These are phyloP conservation scores for Leptopilina drosophilae DNA, from an alignment of 2,888 invertebrate genomes.

Conservation along the genomic window DNA sequence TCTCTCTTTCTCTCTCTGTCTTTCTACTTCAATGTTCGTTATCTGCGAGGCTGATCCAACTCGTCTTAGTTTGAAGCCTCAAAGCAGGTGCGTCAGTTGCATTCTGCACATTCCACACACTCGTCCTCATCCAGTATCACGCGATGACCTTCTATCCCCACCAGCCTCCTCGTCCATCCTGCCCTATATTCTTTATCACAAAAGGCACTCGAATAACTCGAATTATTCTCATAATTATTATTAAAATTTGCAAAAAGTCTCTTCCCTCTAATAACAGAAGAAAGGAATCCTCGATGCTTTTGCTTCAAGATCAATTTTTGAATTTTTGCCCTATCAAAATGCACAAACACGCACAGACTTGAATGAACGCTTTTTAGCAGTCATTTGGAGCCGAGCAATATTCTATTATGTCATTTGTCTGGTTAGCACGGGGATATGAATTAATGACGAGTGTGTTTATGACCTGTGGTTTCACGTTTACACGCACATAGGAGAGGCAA, in stretches of 20 bases:
- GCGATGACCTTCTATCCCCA: slow-evolving; percentile 52
- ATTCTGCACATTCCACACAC: slow-evolving; percentile 57
- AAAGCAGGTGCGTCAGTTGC: slow-evolving; percentile 60
- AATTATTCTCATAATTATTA: not conserved
- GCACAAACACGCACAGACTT: not conserved
- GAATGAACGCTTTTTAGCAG: not conserved
- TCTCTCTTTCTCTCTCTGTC: not conserved
- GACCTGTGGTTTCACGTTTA: slow-evolving; percentile 21
- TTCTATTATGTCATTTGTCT: slow-evolving; percentile 12
- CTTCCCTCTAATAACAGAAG: too few relatives aligned
- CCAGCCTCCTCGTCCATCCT: not conserved
- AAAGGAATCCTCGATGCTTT: too few relatives aligned
- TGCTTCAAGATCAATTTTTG: too few relatives aligned
- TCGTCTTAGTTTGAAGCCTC: slow-evolving; percentile 49
- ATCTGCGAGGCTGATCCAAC: slow-evolving; percentile 26
- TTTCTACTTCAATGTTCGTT: slow-evolving; percentile 10
- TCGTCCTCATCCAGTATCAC: slow-evolving; percentile 53
- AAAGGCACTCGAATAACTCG: slow-evolving; percentile 13
- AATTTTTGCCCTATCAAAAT: too few relatives aligned
- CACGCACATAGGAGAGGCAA: not conserved
- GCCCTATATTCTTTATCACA: slow-evolving; percentile 37
- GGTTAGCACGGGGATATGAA: slow-evolving; percentile 1
- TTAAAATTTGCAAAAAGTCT: too few relatives aligned
- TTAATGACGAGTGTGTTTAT: slow-evolving; percentile 21
- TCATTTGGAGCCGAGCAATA: not conserved